Evolutionary conservation across 2,113 vertebrate species (phyloP), one percentile per base, ranked within the genome.

Genomic region (Xenotilapia leptura): DNA sequence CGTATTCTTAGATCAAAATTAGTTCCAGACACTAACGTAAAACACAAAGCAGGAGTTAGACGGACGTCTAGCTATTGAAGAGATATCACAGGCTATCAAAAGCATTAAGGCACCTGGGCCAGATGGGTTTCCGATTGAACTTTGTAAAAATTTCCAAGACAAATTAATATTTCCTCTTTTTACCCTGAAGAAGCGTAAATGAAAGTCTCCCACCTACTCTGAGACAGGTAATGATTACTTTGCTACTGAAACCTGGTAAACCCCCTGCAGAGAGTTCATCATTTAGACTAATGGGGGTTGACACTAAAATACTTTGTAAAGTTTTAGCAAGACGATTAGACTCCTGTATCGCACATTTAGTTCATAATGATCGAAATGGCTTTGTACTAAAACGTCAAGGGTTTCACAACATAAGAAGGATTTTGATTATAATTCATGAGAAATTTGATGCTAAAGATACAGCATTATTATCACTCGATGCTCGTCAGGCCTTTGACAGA

Each of bases 161-260:
- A 58, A 58, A 58, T 9, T 58, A 15, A 0, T 15, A 58, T 15
- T 58, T 28, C 5, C 55, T 0, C 26, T 28, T 58, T 28, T 58
- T 58, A 58, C 13, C 23, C 12, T 28, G 55, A 58, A 58, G 55
- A 58, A 58, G 55, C 7, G 0, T 28, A 58, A 58, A 58, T 58
- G 26, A 58, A 15, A 0, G 13, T 28, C 55, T 28, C 55, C 55
- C 55, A 58, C 13, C 26, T 2, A 56, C 55, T 58, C 55, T 58
- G 55, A 15, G 26, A 58, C 55, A 58, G 23, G 26, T 15, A 58
- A 58, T 58, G 55, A 5, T 58, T 58, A 58, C 55, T 28, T 58
- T 58, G 3, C 7, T 58, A 58, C 55, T 58, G 55, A 15, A 28
- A 28, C 55, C 26, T 58, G 55, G 55, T 15, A 58, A 58, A 5